Base-by-base conservation (phyloP, 2,797 vertebrate species). In the Vireo griseus region DNA sequence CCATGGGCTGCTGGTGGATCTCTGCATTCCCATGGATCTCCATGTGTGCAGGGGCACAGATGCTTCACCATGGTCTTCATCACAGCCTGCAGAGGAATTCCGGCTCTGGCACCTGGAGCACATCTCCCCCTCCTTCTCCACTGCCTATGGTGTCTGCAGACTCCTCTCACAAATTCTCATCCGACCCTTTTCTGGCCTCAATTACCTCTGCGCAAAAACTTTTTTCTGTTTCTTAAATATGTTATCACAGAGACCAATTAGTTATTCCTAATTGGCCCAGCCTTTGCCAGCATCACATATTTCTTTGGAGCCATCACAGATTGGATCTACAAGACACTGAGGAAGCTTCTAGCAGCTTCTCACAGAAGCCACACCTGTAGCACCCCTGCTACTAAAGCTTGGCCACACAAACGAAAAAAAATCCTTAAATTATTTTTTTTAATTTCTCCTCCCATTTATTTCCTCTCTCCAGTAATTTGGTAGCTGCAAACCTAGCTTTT, bases 401-500 rank as follows among this genome's bases (percentile, higher is more conserved):
- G 62, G 39, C n/a, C 22, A 52, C 0, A 1, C 7, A 85, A 52
- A 59, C 13, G 9, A 17, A 28, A 68, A 82, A 47, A 67, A 63
- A 26, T 48, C 45, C 61, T 81, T 88, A 67, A 19, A 67, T 69
- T 94, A 24, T 26, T 5, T 25, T 72, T 28, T 69, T 63, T 9
- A 85, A 92, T 94, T 94, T 24, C 19, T 35, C 16, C 12, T 8
- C 44, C 44, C 59, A 69, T 97, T 97, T 96, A 55, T 94, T 97
- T 95, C 78, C 79, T 94, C 90, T 89, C 33, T 90, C 62, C 81
- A 94, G 62, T 72, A 97, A 76, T 39, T 96, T 96, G 68, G 48
- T 92, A 91, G 85, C 86, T 95, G 88, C 20, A 20, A 95, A 96
- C 71, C 33, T 87, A 89, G 63, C n/a, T 96, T 92, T 95, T 97